phyloP scores from a whole-genome alignment of 2,888 invertebrate genomes.

The Dorcus parallelipipedus region DNA sequence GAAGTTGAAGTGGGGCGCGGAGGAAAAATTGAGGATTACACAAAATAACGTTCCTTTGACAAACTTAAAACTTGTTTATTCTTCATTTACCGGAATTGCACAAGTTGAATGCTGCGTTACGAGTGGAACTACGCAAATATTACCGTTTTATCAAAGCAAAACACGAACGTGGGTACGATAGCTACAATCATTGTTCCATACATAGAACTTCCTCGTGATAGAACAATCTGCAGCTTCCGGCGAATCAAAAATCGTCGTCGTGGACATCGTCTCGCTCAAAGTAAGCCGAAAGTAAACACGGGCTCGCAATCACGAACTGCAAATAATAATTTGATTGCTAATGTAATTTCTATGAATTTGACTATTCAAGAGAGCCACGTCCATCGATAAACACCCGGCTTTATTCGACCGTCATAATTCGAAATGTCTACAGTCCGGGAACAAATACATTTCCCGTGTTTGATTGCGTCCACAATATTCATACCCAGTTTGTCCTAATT shows the following conservation, averaged over 20 bases:
- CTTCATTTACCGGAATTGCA: slow-evolving; percentile 33
- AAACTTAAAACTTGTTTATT: slow-evolving; percentile 42
- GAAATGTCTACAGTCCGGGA: slow-evolving; percentile 41
- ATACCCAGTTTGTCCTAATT: not conserved
- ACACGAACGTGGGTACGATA: slow-evolving; percentile 10
- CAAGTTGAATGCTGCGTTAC: slow-evolving; percentile 22
- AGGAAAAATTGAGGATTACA: slow-evolving; percentile 38
- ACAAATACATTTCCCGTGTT: slow-evolving; percentile 38
- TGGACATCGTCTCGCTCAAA: not conserved
- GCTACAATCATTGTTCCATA: slow-evolving; percentile 13
- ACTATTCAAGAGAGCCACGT: slow-evolving; percentile 41
- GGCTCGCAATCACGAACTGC: slow-evolving; percentile 44
- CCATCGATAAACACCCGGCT: slow-evolving; percentile 33
- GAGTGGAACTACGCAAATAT: slow-evolving; percentile 18
- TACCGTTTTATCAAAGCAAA: slow-evolving; percentile 10
- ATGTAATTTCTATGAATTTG: slow-evolving; percentile 50
- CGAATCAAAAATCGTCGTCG: not conserved
- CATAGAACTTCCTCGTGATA: slow-evolving; percentile 19
- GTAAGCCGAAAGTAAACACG: slow-evolving; percentile 23
- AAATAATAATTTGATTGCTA: slow-evolving; percentile 50
- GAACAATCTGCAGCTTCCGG: slow-evolving; percentile 12
- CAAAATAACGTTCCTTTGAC: slow-evolving; percentile 42
- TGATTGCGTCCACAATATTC: slow-evolving; percentile 33
- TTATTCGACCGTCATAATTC: slow-evolving; percentile 42
- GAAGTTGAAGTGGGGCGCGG: slow-evolving; percentile 45